Evolutionary conservation across 2,113 vertebrate genomes (phyloP), one percentile per base, ranked within the genome.

Genomic region (Salvelinus fontinalis): DNA sequence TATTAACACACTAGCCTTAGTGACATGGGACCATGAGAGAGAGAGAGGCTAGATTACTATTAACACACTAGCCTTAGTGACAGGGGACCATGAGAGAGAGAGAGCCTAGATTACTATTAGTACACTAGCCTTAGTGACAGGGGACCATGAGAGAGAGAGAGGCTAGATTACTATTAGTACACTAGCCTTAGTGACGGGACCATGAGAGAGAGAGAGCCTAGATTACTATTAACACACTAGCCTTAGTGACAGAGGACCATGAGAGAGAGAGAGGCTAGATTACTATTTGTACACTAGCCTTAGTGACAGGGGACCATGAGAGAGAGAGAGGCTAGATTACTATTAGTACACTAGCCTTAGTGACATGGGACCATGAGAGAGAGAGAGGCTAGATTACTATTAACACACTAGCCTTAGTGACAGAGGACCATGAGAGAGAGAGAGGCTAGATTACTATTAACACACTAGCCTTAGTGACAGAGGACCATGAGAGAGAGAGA

Each of bases 391-490:
- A 39, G 34, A 39, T 8, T 39, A 39, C 34, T 8, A 39, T 8
- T 39, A 39, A 1, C 13, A 51, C 49, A 78, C 80, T 24, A 90
- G 81, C 86, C 80, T 88, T 76, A 89, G 82, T 20, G 64, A 90
- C 90, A 84, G 91, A 81, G 80, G 57, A 65, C 13, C 48, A 57
- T 62, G 71, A 62, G n/a, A 44, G 29, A 81, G 71, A 64, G 57
- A 62, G 59, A n/a, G 29, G 78, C 78, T 13, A 39, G 34, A 39
- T 8, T 39, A 39, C 7, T 8, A 39, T 8, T 39, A 39, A 0
- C 49, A 51, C 49, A 79, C 80, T n/a, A 90, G 82, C 86, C 79
- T 88, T 76, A 89, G 82, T 20, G 64, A 90, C 90, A 84, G 90
- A 80, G 80, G 57, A 74, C 13, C 49, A 57, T 62, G 29, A 31